A percentile compares a stretch with the other conserved stretches of the same genome.
These are phyloP conservation scores for Ardeotis arabs DNA, from an alignment of 2,113 vertebrate species.

Conservation along the genomic window DNA sequence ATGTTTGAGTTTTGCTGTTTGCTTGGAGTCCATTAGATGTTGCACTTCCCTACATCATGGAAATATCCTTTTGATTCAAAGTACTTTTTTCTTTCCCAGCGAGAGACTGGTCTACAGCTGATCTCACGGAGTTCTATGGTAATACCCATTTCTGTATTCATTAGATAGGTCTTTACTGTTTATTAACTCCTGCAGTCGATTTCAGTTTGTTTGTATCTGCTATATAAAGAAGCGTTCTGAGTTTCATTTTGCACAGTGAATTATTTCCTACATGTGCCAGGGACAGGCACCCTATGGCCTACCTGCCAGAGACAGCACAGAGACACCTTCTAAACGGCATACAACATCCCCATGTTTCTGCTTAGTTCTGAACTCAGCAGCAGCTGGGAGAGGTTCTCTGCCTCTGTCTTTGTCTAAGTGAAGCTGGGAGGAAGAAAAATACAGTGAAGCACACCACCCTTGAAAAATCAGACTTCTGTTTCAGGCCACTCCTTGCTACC, in stretches of 20 bases:
- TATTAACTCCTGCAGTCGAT: not conserved
- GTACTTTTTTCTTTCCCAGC: not conserved
- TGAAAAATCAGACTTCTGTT: not conserved
- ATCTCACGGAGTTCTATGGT: not conserved
- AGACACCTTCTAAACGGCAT: not conserved
- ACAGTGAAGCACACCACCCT: fast-evolving
- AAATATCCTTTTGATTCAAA: not conserved
- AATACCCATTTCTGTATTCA: not conserved
- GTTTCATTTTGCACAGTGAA: not conserved
- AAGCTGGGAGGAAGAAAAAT: not conserved
- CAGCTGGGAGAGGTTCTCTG: not conserved
- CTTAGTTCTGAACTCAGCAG: not conserved
- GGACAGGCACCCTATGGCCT: not conserved
- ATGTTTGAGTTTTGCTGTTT: not conserved
- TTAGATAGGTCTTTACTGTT: not conserved
- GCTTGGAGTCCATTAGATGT: not conserved
- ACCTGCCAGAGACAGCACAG: not conserved
- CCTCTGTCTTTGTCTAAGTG: not conserved
- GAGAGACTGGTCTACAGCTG: not conserved
- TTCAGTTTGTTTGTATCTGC: not conserved
- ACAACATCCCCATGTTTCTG: not conserved
- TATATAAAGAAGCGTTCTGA: not conserved
- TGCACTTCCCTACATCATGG: not conserved
- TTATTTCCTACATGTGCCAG: not conserved
- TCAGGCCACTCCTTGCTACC: not conserved